These are phyloP conservation scores for Gallinago jamesoni DNA, from an alignment of 2,113 vertebrate genomes.

Conservation along the genomic window DNA sequence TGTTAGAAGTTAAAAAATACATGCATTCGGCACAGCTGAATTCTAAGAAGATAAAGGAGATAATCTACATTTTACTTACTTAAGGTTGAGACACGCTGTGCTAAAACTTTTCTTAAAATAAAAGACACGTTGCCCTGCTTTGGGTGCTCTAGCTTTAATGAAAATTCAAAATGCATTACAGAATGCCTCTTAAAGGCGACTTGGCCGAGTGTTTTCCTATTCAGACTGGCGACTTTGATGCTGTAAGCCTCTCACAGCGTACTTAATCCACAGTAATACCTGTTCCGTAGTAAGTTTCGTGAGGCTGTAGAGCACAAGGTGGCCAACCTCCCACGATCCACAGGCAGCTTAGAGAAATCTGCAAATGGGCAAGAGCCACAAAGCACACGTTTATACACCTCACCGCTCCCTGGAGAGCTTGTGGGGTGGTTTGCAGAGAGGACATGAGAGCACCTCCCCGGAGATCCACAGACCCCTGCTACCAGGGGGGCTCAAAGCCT, in stretches of 20 bases:
- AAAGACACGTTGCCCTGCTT: not conserved
- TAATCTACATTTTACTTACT: not conserved
- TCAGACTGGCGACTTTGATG: not conserved
- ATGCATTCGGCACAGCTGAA: not conserved
- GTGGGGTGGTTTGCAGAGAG: not conserved
- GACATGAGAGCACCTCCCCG: not conserved
- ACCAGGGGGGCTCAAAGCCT: not conserved
- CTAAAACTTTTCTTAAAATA: not conserved
- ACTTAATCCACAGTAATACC: not conserved
- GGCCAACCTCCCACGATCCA: not conserved
- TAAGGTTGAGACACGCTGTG: not conserved
- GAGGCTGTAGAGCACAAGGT: not conserved
- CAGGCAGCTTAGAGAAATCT: not conserved
- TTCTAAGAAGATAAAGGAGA: not conserved
- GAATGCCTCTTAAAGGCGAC: not conserved
- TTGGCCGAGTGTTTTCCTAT: not conserved
- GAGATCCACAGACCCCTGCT: rapidly evolving
- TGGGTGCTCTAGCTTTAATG: not conserved
- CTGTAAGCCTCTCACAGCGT: not conserved
- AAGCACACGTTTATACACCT: rapidly evolving
- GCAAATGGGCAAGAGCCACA: not conserved
- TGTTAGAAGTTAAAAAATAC: not conserved
- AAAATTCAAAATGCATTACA: not conserved
- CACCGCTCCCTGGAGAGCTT: not conserved
- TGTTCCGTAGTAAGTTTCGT: not conserved